phyloP scores from a whole-genome alignment of 2,113 vertebrate species.

The Oriolus oriolus region DNA sequence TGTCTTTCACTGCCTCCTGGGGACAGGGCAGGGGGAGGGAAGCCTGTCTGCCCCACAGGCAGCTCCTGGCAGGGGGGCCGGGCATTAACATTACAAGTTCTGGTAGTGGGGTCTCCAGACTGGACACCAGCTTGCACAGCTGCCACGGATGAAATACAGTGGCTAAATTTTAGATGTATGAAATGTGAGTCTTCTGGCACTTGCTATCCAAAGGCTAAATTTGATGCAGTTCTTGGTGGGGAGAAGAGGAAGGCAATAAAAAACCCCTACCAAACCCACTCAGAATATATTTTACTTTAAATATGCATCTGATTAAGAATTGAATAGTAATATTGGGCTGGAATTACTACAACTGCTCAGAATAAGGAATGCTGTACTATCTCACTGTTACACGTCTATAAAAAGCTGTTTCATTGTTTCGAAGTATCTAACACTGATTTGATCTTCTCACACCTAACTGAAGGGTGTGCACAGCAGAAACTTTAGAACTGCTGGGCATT shows the following conservation, averaged over 20 bases:
- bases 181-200: not conserved
- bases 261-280: not conserved
- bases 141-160: not conserved
- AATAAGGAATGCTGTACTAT: not conserved
- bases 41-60: no score
- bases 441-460: not conserved
- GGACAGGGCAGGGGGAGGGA: not conserved
- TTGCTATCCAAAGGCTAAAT: not conserved
- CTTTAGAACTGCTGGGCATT: not conserved
- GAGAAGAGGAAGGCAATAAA: not conserved
- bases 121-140: not conserved
- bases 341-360: not conserved
- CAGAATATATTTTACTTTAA: not conserved
- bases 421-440: not conserved
- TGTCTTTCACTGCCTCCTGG: rapidly evolving
- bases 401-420: not conserved
- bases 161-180: not conserved
- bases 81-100: not conserved
- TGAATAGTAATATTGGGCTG: not conserved
- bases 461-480: not conserved
- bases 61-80: not conserved
- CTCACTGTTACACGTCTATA: not conserved
- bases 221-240: not conserved
- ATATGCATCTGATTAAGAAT: not conserved
- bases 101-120: not conserved